Conservation (phyloP, 2,888 invertebrate species). For the Embidobia sp. region DNA sequence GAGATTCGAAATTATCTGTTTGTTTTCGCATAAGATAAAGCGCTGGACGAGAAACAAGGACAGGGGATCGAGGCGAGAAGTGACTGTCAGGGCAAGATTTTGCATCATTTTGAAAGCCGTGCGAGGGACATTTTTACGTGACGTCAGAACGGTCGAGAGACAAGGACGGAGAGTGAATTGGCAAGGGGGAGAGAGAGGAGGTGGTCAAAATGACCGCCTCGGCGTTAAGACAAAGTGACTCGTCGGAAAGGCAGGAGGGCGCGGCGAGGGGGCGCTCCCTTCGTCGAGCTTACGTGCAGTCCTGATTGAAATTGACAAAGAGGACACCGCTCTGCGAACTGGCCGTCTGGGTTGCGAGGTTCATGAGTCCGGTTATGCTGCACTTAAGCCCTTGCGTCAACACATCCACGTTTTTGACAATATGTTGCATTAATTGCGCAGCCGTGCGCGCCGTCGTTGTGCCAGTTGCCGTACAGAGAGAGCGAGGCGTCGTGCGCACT, state of each 20-base stretch:
- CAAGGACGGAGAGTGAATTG: no score
- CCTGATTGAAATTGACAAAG: constrained; percentile 98
- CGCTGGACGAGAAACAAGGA: no score
- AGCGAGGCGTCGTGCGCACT: constrained; percentile 17
- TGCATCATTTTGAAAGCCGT: no score
- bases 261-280: constrained; percentile 3
- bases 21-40: no score
- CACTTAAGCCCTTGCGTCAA: constrained; percentile 82
- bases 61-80: no score
- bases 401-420: constrained; percentile 82
- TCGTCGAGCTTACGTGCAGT: constrained; percentile 93
- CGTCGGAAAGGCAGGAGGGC: constrained; percentile 12
- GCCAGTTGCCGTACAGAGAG: constrained; percentile 16
- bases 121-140: no score
- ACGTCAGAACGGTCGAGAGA: no score
- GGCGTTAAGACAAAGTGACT: constrained; percentile 19
- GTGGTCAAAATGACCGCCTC: no score
- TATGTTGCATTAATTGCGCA: constrained; percentile 81
- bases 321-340: constrained; percentile 92
- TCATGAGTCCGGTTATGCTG: constrained; percentile 89
- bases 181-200: no score
- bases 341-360: constrained; percentile 89
- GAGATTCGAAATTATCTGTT: no score
- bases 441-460: constrained; percentile 55
- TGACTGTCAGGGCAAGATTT: no score